Percentiles rank a stretch among this genome's conserved stretches.
Conservation (phyloP, 2,797 vertebrate genomes). For the Sternarchorhynchus goeldii region DNA sequence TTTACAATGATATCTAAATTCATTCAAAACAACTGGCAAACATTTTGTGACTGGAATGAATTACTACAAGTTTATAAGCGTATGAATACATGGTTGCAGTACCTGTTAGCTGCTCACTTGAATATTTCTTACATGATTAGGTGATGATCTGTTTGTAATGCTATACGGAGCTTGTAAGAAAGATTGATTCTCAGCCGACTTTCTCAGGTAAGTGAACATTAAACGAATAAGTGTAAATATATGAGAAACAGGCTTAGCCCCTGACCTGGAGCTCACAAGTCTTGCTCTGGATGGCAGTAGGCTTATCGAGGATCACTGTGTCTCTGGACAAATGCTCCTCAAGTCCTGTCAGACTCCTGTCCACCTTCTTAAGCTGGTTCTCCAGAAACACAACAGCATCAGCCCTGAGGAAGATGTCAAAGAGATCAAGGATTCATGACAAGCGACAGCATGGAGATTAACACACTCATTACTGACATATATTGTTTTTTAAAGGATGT, state of each 20-base stretch:
- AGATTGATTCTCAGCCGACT: neutral
- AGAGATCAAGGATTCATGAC: neutral
- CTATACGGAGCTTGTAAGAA: neutral
- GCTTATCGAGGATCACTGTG: slow-evolving; percentile 70
- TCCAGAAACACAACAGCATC: slow-evolving; percentile 84
- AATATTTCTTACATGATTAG: too few species aligned
- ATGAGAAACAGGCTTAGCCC: neutral
- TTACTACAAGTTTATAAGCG: too few species aligned
- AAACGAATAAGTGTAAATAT: neutral
- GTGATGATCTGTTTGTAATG: neutral
- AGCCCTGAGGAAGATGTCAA: slow-evolving; percentile 70
- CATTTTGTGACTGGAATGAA: too few species aligned
- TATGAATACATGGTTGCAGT: too few species aligned
- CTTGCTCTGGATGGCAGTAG: slow-evolving; percentile 73
- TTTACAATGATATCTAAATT: too few species aligned
- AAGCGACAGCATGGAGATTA: too few species aligned
- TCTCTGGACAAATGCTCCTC: slow-evolving; percentile 83
- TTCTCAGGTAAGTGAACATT: neutral
- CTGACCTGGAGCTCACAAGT: slow-evolving; percentile 78
- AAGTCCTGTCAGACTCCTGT: slow-evolving; percentile 75
- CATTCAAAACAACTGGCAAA: too few species aligned
- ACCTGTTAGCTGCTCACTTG: too few species aligned
- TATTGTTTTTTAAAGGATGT: too few species aligned
- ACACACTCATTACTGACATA: too few species aligned
- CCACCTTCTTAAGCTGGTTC: slow-evolving; percentile 79